Evolutionary conservation across 2,888 invertebrate species (phyloP).

Genomic region (Ypsolopha sequella): DNA sequence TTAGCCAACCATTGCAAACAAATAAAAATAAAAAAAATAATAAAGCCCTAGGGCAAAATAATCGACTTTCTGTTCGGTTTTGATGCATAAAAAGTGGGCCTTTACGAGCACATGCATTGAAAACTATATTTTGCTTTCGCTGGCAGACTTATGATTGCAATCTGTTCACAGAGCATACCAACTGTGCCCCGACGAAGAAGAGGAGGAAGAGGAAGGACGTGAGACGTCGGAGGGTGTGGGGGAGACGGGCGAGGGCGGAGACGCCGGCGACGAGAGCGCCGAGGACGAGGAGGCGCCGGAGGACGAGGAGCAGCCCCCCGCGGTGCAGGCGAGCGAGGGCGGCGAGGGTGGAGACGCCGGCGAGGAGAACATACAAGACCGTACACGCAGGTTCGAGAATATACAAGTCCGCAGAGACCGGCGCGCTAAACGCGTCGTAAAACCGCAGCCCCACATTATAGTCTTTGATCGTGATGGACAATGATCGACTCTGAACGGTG

Average conservation of each 20-base stretch:
- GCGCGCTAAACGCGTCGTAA: background rate
- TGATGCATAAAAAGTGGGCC: too few species aligned
- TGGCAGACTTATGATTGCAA: too few species aligned
- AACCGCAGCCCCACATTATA: background rate
- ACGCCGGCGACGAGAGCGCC: conserved; percentile 13
- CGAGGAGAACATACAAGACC: background rate
- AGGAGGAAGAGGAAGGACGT: conserved; percentile 55
- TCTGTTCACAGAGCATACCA: conserved; percentile 45
- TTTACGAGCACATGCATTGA: too few species aligned
- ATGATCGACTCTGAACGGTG: background rate
- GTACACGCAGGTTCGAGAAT: background rate
- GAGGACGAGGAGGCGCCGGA: conserved; percentile 20
- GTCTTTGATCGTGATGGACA: background rate
- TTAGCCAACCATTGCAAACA: too few species aligned
- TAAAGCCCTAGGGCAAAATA: too few species aligned
- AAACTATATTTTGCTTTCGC: background rate
- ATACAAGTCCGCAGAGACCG: background rate
- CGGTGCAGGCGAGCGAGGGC: background rate
- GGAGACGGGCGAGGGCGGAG: conserved; percentile 20
- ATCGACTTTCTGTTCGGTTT: too few species aligned
- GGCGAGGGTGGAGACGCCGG: conserved; percentile 5
- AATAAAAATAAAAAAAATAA: too few species aligned
- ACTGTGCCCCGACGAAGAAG: conserved; percentile 59
- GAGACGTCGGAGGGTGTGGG: conserved; percentile 32
- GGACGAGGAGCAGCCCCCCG: conserved; percentile 20